Evolutionary conservation across 2,797 vertebrate genomes (phyloP).

Genomic region (Phyllotis vaccarum): DNA sequence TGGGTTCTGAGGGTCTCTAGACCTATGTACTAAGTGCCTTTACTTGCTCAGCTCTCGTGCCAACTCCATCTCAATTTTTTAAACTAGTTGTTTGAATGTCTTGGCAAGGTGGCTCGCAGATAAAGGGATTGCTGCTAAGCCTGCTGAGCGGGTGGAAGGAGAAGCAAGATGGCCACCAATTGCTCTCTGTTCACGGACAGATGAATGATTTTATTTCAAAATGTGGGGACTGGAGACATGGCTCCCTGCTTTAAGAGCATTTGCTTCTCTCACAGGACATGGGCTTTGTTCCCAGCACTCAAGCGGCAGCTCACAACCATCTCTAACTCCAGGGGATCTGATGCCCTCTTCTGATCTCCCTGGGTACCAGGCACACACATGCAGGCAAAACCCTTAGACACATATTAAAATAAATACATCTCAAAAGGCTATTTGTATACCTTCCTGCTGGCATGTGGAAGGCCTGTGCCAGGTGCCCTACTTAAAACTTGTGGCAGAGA

Average conservation of each 20-base stretch:
- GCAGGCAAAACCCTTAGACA: neutral
- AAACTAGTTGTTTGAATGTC: neutral
- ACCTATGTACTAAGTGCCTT: neutral
- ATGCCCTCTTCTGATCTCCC: neutral
- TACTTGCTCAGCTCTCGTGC: neutral
- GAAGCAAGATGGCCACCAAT: accelerated
- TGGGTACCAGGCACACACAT: neutral
- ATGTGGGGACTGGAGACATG: neutral
- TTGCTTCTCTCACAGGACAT: neutral
- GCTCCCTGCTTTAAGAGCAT: neutral
- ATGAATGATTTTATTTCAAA: neutral
- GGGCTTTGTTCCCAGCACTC: neutral
- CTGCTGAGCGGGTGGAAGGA: neutral
- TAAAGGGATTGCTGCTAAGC: no score
- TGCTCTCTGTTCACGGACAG: neutral
- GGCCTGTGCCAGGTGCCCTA: neutral
- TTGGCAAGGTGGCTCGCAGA: no score
- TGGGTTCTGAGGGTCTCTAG: neutral
- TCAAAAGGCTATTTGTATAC: neutral
- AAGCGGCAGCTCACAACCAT: neutral
- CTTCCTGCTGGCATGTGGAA: neutral
- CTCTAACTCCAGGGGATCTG: neutral
- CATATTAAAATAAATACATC: neutral
- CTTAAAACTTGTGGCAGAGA: neutral
- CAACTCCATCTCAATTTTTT: neutral